Evolutionary conservation across 2,113 vertebrate genomes (phyloP), one percentile per base, ranked within the genome.

Genomic region (Lepisosteus oculatus): DNA sequence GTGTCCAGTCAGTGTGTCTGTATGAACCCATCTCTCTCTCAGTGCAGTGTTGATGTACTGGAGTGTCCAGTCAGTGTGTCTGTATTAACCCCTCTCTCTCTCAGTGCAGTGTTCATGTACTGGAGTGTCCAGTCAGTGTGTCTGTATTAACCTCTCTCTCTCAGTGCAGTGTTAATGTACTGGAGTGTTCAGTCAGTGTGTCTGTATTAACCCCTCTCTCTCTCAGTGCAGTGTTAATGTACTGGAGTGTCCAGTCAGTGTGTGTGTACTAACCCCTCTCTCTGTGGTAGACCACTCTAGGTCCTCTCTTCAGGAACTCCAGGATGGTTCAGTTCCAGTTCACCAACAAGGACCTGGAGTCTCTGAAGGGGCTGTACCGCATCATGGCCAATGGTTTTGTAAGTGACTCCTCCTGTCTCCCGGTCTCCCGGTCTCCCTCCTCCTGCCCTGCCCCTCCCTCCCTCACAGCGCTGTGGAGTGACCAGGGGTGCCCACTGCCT

Each of bases 271-370:
- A 14, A 0, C 42, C 5, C 15, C 0, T 15, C 70, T 17, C 76
- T 59, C 43, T 51, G 71, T 8, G 6, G 0, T 59, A 97, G 95
- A 95, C 95, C 4, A 96, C 95, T 0, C 84, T 97, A 41, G 95
- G 95, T 8, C 95, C 93, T 51, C 86, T 97, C 62, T 97, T 97
- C 87, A 93, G 95, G 61, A 97, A 97, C 85, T 97, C 95, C 0
- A 90, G 95, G 57, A 97, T 97, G 95, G 95, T 97, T 56, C 95
- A 97, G 83, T 97, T 97, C 78, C 92, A 96, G 68, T 97, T 97
- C 85, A 97, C 95, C 67, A 95, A 96, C 88, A 96, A 96, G 77
- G 95, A 97, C 78, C 73, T 96, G 87, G 95, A 97, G 77, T 96
- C 95, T 0, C 88, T 97, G 56, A 96, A 95, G 80, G 95, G 95